phyloP scores from a whole-genome alignment of 2,888 invertebrate species.

The Dryadula phaetusa region DNA sequence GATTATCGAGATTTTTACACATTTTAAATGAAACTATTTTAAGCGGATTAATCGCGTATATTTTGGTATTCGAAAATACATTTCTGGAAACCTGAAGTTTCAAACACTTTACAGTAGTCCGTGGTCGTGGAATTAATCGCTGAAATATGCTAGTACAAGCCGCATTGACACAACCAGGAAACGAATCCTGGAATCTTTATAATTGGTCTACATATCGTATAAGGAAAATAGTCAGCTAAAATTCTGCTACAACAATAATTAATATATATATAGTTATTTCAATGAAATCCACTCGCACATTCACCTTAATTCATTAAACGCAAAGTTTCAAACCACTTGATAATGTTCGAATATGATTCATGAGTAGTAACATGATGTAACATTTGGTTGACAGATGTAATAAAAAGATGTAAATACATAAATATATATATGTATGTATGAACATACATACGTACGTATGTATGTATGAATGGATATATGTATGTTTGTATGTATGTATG shows the following conservation, averaged over 20 bases:
- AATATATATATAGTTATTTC: conserved; percentile 11
- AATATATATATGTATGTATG: not conserved
- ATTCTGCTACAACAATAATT: not conserved
- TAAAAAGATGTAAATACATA: not conserved
- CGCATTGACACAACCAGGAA: not conserved
- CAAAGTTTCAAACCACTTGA: not conserved
- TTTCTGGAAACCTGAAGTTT: no score
- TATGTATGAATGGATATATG: not conserved
- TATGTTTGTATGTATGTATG: no score
- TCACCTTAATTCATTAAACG: conserved; percentile 19
- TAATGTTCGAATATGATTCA: conserved; percentile 1
- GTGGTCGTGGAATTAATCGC: no score
- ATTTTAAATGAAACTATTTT: no score
- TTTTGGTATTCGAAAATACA: no score
- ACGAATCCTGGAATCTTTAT: not conserved
- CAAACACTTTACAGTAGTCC: no score
- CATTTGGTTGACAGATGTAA: conserved; percentile 16
- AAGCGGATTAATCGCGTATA: no score
- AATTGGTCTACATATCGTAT: not conserved
- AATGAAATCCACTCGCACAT: conserved; percentile 20
- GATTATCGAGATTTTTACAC: no score
- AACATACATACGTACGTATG: not conserved
- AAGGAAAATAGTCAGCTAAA: conserved; percentile 3
- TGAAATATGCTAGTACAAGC: no score
- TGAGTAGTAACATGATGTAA: conserved; percentile 16